Conservation (phyloP, 2,888 invertebrate genomes). For the Pseudococcus longispinus region DNA sequence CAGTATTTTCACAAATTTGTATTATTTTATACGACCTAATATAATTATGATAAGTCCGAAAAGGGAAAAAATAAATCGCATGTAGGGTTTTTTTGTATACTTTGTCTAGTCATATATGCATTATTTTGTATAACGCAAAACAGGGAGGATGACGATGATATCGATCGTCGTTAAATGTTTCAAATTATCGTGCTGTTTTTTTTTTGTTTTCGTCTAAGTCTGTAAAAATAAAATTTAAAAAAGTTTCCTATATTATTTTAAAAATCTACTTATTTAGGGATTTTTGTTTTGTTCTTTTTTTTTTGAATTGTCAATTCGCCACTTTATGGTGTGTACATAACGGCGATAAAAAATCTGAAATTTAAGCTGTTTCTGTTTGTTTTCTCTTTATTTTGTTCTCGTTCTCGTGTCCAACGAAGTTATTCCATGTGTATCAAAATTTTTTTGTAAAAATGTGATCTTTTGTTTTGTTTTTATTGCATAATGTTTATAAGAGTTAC, state of each 20-base stretch:
- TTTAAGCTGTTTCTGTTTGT: conserved; percentile 19
- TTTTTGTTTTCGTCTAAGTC: conserved; percentile 5
- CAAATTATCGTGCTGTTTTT: neutral
- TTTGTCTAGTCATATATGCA: conserved; percentile 37
- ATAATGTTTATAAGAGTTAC: conserved; percentile 6
- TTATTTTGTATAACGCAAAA: conserved; percentile 25
- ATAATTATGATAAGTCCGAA: neutral
- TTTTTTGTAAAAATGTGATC: conserved; percentile 41
- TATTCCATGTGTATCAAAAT: conserved; percentile 30
- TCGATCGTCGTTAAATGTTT: neutral
- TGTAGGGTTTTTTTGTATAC: conserved; percentile 18
- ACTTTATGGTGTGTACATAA: conserved; percentile 1
- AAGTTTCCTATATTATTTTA: conserved; percentile 37
- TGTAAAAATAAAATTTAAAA: conserved; percentile 9
- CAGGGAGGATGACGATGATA: neutral
- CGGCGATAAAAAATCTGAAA: neutral
- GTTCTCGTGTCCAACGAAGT: neutral
- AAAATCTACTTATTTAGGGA: conserved; percentile 26
- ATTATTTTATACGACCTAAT: conserved; percentile 33
- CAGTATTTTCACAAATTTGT: conserved; percentile 37
- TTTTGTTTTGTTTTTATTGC: conserved; percentile 30
- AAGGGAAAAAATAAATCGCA: neutral
- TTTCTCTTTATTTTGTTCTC: neutral
- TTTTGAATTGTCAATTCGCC: neutral
- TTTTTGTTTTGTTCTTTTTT: neutral